Evolutionary conservation across 2,113 vertebrate species (phyloP), one percentile per base, ranked within the genome.

Genomic region (Esox niger): DNA sequence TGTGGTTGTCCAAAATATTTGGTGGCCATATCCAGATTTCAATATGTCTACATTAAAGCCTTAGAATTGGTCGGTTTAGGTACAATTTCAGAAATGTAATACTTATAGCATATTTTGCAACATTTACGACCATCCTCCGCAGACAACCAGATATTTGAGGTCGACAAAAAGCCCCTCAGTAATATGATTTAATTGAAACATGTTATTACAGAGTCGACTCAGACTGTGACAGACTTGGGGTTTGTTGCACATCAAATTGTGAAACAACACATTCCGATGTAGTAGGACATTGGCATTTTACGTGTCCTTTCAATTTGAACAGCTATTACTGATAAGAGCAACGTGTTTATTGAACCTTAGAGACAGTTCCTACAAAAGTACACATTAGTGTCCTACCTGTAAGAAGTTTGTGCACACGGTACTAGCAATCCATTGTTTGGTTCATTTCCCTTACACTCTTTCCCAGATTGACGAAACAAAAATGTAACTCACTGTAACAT

Each of bases 1-100:
- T 84, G 78, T 54, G 82, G 74, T 75, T 68, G 84, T 79, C 72
- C 54, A 65, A 73, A 83, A 84, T 81, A 69, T 77, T 70, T 80
- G 77, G 76, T 69, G 78, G 76, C 72, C 79, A 27, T 73, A 71
- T 79, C 79, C 70, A 79, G 79, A 82, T 75, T 49, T 71, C 69
- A 73, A 60, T n/a, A n/a, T n/a, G n/a, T n/a, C n/a, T 70, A 46
- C 35, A 62, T 32, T 7, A 66, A 79, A 77, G 15, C 63, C n/a
- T 73, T 46, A 54, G 61, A 49, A 77, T 58, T 68, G 69, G 32
- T 76, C 56, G 64, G 49, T 71, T 63, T 20, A 8, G 61, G 63
- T 68, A 66, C 77, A 75, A 23, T 23, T 31, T 2, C 2, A 58
- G 57, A 32, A 47, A 35, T 56, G 27, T 55, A 56, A 64, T 61